Base-by-base conservation (phyloP, 1,140 invertebrate species). In the Camponotus vicinus region DNA sequence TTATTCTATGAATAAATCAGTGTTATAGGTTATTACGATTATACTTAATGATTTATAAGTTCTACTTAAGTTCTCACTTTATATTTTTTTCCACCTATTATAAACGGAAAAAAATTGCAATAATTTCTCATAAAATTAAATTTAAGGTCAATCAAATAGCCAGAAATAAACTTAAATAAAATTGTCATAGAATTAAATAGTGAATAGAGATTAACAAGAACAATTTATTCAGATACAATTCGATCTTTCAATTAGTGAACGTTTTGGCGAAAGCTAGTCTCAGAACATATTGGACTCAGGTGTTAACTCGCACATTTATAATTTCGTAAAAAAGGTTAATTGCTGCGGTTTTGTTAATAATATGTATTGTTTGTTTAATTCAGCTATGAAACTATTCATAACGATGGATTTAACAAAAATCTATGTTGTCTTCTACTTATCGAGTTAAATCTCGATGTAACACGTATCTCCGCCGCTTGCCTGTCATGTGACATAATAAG, bases 351-450 rank as follows among this genome's bases (percentile, higher is more conserved):
- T 57, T 57, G 49, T 79, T 82, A 69, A 37, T 21, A 34, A 42
- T 63, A 87, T 63, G 59, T 49, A 64, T 59, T 77, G 63, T 77
- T 88, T 88, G 42, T 87, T 77, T 77, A 64, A 77, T 37, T 5
- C 49, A n/a, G 27, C 55, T 86, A n/a, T 63, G n/a, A n/a, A 87
- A 11, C 37, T 32, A 0, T 70, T 5, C 18, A 61, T 34, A 32
- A 77, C 32, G 21, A 80, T 27, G 27, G 40, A 52, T 52, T 42
- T 32, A 64, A 77, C 27, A 27, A 64, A 34, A 64, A 77, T 32
- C 11, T 15, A 77, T 59, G 2, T 42, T 9, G 37, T 37, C 27
- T 63, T 61, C 7, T 11, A n/a, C 8, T 76, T 76, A 63, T 73
- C 49, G 0, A 5, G 11, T 52, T 52, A 1, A 71, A 73, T 32